Conservation (phyloP, 2,113 vertebrate genomes). For the Aegotheles bennettii region DNA sequence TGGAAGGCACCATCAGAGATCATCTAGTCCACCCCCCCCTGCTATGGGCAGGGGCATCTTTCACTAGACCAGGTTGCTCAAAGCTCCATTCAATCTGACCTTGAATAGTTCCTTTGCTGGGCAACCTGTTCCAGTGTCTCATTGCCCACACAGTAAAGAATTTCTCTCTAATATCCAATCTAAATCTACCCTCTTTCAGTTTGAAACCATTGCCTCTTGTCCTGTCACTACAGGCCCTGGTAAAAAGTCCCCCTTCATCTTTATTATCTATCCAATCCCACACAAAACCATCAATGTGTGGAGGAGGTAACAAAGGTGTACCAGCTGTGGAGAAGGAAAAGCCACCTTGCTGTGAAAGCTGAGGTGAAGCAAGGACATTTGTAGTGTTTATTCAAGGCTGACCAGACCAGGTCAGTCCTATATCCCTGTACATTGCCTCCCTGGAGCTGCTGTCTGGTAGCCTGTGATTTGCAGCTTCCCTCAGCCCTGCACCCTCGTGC, state of each 20-base stretch:
- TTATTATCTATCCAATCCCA: not conserved
- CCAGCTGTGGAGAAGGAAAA: not conserved
- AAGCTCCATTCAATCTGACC: not conserved
- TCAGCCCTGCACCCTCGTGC: not conserved
- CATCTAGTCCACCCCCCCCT: not conserved
- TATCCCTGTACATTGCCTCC: rapidly evolving
- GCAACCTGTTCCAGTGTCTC: too few relatives aligned
- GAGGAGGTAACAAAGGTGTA: rapidly evolving
- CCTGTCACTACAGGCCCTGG: too few relatives aligned
- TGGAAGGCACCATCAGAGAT: not conserved
- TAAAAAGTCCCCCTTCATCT: too few relatives aligned
- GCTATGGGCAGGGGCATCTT: not conserved
- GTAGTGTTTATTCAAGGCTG: not conserved
- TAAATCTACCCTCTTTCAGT: too few relatives aligned
- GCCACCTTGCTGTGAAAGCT: not conserved
- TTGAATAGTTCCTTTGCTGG: too few relatives aligned
- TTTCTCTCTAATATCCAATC: too few relatives aligned
- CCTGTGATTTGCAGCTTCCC: not conserved
- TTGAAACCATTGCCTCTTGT: too few relatives aligned
- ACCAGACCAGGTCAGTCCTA: not conserved
- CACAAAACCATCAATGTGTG: not conserved
- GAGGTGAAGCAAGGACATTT: not conserved
- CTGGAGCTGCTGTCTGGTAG: not conserved
- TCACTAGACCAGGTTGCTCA: not conserved
- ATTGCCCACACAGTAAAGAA: too few relatives aligned